Conservation (phyloP, 1,140 invertebrate species). For the Penaeus japonicus region DNA sequence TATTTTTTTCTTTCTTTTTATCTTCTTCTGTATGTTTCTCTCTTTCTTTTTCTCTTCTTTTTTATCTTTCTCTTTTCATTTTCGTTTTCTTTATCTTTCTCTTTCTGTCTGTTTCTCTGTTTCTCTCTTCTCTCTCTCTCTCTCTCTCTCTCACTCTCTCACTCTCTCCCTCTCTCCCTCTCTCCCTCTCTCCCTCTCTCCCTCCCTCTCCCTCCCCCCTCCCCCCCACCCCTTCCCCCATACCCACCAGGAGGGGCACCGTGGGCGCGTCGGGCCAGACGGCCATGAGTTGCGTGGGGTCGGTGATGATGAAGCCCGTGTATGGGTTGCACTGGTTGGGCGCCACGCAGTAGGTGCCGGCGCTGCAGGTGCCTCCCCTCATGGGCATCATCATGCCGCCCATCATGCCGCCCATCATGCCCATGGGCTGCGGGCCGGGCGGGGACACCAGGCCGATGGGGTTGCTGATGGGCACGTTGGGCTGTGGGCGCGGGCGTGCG, state of each 20-base stretch:
- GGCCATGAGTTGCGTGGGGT: conserved; percentile 24
- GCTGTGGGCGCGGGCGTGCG: not conserved
- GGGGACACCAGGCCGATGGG: conserved; percentile 22
- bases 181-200: too few relatives aligned
- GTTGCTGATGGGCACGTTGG: conserved; percentile 16
- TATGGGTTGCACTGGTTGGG: conserved; percentile 34
- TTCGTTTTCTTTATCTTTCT: too few relatives aligned
- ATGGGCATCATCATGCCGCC: conserved; percentile 20
- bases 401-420: conserved; percentile 18
- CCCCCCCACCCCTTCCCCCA: conserved; percentile 3
- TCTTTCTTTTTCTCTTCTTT: too few relatives aligned
- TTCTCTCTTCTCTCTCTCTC: too few relatives aligned
- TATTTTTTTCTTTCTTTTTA: too few relatives aligned
- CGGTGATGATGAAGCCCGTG: conserved; percentile 40
- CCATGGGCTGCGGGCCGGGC: not conserved
- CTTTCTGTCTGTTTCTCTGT: too few relatives aligned
- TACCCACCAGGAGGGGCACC: conserved; percentile 42
- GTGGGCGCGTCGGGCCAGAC: conserved; percentile 40
- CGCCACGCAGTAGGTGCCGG: conserved; percentile 34
- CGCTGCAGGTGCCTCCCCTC: conserved; percentile 33
- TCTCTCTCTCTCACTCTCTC: too few relatives aligned
- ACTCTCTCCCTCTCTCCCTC: too few relatives aligned
- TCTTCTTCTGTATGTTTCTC: too few relatives aligned
- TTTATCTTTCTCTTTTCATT: too few relatives aligned
- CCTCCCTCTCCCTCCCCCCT: too few relatives aligned